Evolutionary conservation across 2,888 invertebrate genomes (phyloP).

Genomic region (Sussaba pulchella): DNA sequence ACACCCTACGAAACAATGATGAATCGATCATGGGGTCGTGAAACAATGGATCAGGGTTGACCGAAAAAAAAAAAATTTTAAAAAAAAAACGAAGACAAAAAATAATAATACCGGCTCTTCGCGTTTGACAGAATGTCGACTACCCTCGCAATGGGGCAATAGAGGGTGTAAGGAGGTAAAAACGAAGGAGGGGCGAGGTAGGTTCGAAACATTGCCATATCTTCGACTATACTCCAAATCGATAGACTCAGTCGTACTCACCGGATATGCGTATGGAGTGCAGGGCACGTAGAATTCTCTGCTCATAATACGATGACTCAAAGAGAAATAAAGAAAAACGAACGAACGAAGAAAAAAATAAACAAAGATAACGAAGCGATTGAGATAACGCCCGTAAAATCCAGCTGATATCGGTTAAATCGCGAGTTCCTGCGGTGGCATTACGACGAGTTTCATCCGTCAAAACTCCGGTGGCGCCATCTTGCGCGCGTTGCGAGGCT

Average conservation of each 20-base stretch:
- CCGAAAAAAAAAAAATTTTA: not conserved
- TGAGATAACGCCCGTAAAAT: constrained; percentile 72
- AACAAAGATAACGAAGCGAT: constrained; percentile 52
- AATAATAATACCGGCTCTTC: no score
- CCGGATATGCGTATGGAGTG: constrained; percentile 83
- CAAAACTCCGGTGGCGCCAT: constrained; percentile 82
- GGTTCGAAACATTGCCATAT: not conserved
- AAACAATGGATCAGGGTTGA: constrained; percentile 37
- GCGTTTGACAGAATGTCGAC: no score
- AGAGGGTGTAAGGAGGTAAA: no score
- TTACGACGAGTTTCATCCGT: constrained; percentile 71
- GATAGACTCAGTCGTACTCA: constrained; percentile 70
- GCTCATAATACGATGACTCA: constrained; percentile 79
- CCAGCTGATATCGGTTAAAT: constrained; percentile 77
- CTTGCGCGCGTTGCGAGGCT: constrained; percentile 73
- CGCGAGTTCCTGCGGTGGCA: not conserved
- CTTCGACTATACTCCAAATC: not conserved
- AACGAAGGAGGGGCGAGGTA: no score
- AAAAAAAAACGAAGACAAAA: constrained; percentile 29
- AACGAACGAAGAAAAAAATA: constrained; percentile 51
- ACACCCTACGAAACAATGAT: constrained; percentile 52
- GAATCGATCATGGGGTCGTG: constrained; percentile 24
- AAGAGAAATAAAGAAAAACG: constrained; percentile 25
- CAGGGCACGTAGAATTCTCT: constrained; percentile 83
- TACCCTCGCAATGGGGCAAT: no score